Conservation (phyloP, 2,113 vertebrate genomes). For the Bettongia penicillata region DNA sequence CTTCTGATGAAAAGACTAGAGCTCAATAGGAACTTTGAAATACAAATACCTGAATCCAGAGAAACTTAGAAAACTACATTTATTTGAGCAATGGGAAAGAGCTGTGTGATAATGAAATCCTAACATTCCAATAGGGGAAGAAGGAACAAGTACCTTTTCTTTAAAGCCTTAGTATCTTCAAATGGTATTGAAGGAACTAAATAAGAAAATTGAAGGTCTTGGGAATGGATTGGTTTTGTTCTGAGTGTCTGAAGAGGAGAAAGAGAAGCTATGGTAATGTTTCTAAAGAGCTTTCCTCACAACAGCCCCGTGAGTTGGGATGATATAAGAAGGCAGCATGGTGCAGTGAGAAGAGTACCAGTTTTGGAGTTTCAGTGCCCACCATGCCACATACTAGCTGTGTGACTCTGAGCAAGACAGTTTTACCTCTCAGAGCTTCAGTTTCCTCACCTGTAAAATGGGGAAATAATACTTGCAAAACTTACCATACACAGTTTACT, state of each 20-base stretch:
- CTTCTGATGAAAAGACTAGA: neutral
- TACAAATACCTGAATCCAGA: neutral
- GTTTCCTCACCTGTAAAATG: neutral
- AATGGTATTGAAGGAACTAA: neutral
- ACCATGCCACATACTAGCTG: neutral
- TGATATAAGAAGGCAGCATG: neutral
- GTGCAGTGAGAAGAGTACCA: neutral
- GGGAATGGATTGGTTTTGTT: neutral
- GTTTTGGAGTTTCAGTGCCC: neutral
- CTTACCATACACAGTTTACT: neutral
- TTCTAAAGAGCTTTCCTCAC: neutral
- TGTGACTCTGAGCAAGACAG: neutral
- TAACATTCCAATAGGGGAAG: neutral
- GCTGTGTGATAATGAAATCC: neutral
- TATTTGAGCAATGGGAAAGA: neutral
- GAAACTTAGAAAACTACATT: neutral
- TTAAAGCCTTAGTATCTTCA: neutral
- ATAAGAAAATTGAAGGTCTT: neutral
- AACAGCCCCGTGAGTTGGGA: neutral
- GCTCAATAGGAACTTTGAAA: neutral
- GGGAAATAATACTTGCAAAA: neutral
- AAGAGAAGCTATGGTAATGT: neutral
- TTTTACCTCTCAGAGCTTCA: neutral
- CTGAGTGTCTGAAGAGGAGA: neutral
- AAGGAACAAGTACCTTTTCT: neutral